A percentile compares a stretch with the other conserved stretches of the same genome.
Conservation (phyloP, 2,888 invertebrate genomes). For the Coenonympha glycerion region DNA sequence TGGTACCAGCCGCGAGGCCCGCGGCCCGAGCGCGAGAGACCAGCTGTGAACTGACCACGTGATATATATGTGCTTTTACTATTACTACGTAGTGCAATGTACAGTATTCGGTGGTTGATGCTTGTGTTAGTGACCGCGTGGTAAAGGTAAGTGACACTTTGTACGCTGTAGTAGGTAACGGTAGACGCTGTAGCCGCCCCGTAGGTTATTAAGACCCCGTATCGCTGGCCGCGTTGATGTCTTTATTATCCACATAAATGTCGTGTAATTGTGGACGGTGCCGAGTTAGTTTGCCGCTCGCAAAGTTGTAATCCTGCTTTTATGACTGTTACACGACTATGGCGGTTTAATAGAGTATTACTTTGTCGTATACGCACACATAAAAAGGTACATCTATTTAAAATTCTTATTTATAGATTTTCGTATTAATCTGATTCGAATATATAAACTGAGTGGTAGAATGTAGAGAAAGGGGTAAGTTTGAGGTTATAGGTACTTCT, state of each 20-base stretch:
- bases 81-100: constrained; percentile 64
- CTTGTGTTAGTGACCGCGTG: constrained; percentile 38
- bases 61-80: constrained; percentile 55
- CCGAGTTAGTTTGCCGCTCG: constrained; percentile 16
- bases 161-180: too few species aligned
- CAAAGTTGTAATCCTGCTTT: constrained; percentile 19
- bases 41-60: constrained; percentile 52
- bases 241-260: constrained; percentile 34
- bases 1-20: too few species aligned
- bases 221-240: constrained; percentile 31
- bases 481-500: background rate
- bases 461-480: background rate
- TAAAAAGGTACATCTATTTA: background rate
- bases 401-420: too few species aligned
- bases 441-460: too few species aligned
- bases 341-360: constrained; percentile 5
- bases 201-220: constrained; percentile 2
- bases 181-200: constrained; percentile 1
- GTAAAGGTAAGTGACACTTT: constrained; percentile 45
- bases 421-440: too few species aligned
- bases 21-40: constrained; percentile 37
- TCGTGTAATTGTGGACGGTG: constrained; percentile 16
- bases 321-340: constrained; percentile 9
- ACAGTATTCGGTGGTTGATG: constrained; percentile 40
- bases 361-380: background rate